A percentile compares a stretch with the other conserved stretches of the same genome.
These are phyloP conservation scores for Malacoctenus gilli DNA, from an alignment of 2,797 vertebrate species.

Conservation along the genomic window DNA sequence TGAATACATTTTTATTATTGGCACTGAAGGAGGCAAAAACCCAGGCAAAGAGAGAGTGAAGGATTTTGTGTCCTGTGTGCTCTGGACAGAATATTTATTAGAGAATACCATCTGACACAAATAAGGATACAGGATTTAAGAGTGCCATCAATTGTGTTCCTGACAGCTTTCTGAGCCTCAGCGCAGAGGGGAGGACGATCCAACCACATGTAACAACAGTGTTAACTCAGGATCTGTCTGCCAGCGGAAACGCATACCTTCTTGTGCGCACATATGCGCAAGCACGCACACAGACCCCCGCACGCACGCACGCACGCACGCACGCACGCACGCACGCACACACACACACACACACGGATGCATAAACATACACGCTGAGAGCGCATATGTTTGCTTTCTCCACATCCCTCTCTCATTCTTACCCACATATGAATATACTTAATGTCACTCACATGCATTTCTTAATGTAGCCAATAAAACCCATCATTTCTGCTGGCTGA, in stretches of 20 bases:
- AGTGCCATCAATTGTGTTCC: slow-evolving; percentile 78
- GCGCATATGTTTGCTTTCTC: slow-evolving; percentile 64
- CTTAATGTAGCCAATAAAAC: slow-evolving; percentile 36
- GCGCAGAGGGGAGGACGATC: slow-evolving; percentile 74
- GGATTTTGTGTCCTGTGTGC: slow-evolving; percentile 66
- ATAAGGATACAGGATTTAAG: slow-evolving; percentile 82
- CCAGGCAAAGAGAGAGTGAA: slow-evolving; percentile 39
- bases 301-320: slow-evolving; percentile 47
- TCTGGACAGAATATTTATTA: slow-evolving; percentile 79
- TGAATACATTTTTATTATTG: slow-evolving; percentile 69
- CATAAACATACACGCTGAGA: slow-evolving; percentile 45
- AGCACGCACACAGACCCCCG: slow-evolving; percentile 39
- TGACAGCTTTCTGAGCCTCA: slow-evolving; percentile 77
- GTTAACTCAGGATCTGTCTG: slow-evolving; percentile 80
- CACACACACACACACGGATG: slow-evolving; percentile 50
- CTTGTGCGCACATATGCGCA: slow-evolving; percentile 63
- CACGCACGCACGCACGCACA: slow-evolving; percentile 42
- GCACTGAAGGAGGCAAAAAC: slow-evolving; percentile 64
- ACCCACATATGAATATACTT: slow-evolving; percentile 64
- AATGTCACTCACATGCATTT: slow-evolving; percentile 49
- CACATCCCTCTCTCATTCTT: slow-evolving; percentile 47
- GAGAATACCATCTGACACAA: slow-evolving; percentile 81
- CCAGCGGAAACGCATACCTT: slow-evolving; percentile 74
- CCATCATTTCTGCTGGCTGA: slow-evolving; percentile 53
- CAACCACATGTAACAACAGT: slow-evolving; percentile 83